Percentiles rank a stretch among this genome's conserved stretches.
Conservation (phyloP, 2,113 vertebrate genomes). For the Colossoma macropomum region DNA sequence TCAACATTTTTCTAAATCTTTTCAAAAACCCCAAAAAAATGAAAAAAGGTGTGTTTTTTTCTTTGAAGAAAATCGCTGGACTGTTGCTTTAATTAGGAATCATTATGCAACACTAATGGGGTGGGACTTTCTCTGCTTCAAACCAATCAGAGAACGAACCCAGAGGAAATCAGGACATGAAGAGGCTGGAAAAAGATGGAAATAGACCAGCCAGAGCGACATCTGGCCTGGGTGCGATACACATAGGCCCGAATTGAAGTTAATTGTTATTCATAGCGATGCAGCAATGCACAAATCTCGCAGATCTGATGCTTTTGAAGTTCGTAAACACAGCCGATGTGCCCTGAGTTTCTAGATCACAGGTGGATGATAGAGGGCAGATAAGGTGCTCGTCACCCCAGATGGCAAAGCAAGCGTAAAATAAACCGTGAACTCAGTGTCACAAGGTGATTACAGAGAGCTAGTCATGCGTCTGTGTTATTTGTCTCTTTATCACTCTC, state of each 20-base stretch:
- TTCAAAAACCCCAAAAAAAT: not conserved
- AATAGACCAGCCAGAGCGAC: not conserved
- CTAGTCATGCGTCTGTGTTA: conserved; percentile 41
- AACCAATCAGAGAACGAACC: not conserved
- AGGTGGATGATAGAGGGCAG: conserved; percentile 51
- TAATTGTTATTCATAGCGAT: conserved; percentile 47
- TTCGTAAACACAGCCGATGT: conserved; percentile 40
- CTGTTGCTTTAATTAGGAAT: not conserved
- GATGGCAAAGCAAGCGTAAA: conserved; percentile 57
- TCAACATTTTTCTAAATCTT: not conserved
- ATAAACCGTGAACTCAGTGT: conserved; percentile 50
- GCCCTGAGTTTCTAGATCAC: conserved; percentile 43
- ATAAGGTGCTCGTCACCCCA: conserved; percentile 49
- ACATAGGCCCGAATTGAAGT: conserved; percentile 13
- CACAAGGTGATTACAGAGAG: conserved; percentile 50
- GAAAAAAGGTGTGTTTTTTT: no score
- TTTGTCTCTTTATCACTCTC: conserved; percentile 42
- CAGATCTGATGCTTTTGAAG: conserved; percentile 42
- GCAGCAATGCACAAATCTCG: conserved; percentile 11
- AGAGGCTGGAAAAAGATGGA: not conserved
- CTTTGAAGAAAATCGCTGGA: no score
- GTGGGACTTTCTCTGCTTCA: not conserved
- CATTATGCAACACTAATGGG: not conserved
- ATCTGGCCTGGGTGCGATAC: conserved; percentile 18
- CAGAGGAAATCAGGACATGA: not conserved